phyloP scores from a whole-genome alignment of 1,140 invertebrate genomes.

The Belonocnema kinseyi region DNA sequence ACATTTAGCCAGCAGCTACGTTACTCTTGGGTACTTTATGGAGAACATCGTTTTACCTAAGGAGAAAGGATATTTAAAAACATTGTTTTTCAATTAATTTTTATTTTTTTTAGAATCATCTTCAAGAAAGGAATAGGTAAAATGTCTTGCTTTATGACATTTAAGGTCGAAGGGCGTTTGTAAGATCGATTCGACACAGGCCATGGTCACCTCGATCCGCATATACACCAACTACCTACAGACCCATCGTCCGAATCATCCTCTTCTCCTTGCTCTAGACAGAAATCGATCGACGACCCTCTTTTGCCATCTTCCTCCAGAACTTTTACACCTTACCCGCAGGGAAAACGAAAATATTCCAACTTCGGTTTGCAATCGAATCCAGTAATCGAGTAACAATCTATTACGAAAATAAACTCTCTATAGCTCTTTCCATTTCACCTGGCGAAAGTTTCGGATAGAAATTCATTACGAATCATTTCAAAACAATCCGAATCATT shows the following conservation, averaged over 20 bases:
- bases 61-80: not conserved
- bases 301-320: slow-evolving; percentile 28
- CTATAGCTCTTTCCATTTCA: too few species aligned
- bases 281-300: slow-evolving; percentile 27
- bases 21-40: too few species aligned
- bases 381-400: too few species aligned
- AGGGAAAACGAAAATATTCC: slow-evolving; percentile 7
- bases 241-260: slow-evolving; percentile 1
- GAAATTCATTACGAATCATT: too few species aligned
- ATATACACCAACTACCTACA: slow-evolving; percentile 26
- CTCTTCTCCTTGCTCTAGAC: slow-evolving; percentile 13
- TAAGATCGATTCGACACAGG: slow-evolving; percentile 55
- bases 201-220: slow-evolving; percentile 51
- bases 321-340: slow-evolving; percentile 4
- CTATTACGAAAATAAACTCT: too few species aligned
- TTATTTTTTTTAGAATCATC: not conserved
- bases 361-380: not conserved
- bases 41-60: not conserved
- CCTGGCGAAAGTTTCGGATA: too few species aligned
- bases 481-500: too few species aligned
- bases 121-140: slow-evolving; percentile 3
- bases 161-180: slow-evolving; percentile 49
- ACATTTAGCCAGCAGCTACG: too few species aligned
- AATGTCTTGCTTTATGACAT: slow-evolving; percentile 6
- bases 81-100: not conserved